phyloP scores from a whole-genome alignment of 2,797 vertebrate species.

The Poeciliopsis turneri region DNA sequence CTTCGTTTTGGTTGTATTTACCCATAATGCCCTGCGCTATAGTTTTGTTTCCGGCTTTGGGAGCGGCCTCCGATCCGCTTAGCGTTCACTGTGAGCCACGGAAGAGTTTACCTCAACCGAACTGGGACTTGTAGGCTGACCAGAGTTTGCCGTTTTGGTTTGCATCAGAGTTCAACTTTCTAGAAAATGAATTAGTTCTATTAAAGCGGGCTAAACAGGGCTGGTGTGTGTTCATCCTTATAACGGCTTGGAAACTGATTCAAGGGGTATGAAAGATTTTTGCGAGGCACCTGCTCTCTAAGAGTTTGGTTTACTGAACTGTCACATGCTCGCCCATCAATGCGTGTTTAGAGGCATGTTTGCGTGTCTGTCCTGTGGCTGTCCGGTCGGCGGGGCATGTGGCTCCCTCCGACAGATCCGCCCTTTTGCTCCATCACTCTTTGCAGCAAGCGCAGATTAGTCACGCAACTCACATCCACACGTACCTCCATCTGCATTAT shows the following conservation, averaged over 20 bases:
- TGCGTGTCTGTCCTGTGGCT: slow-evolving; percentile 66
- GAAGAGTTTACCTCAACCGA: too few relatives aligned
- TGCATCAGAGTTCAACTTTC: too few relatives aligned
- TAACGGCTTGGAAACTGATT: neutral
- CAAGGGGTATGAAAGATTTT: neutral
- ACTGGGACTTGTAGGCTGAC: too few relatives aligned
- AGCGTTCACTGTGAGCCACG: too few relatives aligned
- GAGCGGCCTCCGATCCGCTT: too few relatives aligned
- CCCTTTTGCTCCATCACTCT: slow-evolving; percentile 59
- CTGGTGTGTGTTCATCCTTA: too few relatives aligned
- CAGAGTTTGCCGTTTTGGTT: too few relatives aligned
- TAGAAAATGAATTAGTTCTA: too few relatives aligned
- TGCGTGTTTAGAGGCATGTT: slow-evolving; percentile 68
- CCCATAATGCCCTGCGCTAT: too few relatives aligned
- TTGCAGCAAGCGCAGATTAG: slow-evolving; percentile 66
- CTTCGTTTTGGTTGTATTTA: too few relatives aligned
- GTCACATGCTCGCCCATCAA: slow-evolving; percentile 53
- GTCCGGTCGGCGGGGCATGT: slow-evolving; percentile 66
- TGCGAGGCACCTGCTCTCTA: slow-evolving; percentile 24
- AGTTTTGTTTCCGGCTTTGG: too few relatives aligned
- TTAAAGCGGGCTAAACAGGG: too few relatives aligned
- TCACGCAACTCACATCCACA: slow-evolving; percentile 55
- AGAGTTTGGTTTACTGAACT: slow-evolving; percentile 52
- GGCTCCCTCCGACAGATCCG: slow-evolving; percentile 71
- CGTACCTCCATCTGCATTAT: slow-evolving; percentile 41